phyloP scores from a whole-genome alignment of 1,140 invertebrate species.

The Bombus picipes region DNA sequence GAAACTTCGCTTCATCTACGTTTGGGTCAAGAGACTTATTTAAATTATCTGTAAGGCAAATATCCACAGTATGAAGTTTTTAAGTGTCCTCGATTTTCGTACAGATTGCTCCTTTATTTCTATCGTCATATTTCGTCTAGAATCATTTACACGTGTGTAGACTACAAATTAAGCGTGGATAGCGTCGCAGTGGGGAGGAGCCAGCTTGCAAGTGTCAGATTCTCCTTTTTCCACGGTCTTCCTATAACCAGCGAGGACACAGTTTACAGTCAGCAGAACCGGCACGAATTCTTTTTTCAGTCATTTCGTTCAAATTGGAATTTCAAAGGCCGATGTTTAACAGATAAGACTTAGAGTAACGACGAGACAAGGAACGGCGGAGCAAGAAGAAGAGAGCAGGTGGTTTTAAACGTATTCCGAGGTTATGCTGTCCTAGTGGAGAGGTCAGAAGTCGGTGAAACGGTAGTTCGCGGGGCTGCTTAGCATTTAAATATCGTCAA shows the following conservation, averaged over 20 bases:
- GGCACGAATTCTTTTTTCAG: neutral
- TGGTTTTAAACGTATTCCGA: slow-evolving; percentile 45
- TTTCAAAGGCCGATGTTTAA: slow-evolving; percentile 39
- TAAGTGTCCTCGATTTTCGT: no score
- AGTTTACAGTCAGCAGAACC: neutral
- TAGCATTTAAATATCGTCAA: slow-evolving; percentile 62
- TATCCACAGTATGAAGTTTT: no score
- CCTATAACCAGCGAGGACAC: neutral
- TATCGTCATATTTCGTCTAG: no score
- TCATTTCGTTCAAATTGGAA: slow-evolving; percentile 30
- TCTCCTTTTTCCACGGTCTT: neutral
- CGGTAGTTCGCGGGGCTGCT: slow-evolving; percentile 34
- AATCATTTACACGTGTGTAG: no score
- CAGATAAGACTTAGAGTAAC: neutral
- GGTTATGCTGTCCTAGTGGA: slow-evolving; percentile 34
- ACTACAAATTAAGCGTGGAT: no score
- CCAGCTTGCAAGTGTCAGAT: no score
- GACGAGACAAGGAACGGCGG: neutral
- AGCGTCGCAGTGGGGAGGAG: no score
- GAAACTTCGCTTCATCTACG: no score
- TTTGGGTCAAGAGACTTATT: no score
- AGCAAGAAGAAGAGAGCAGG: neutral
- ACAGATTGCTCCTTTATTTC: no score
- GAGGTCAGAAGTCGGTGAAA: slow-evolving; percentile 17
- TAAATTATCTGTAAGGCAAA: no score